phyloP scores from a whole-genome alignment of 2,797 vertebrate genomes.

The Pipistrellus pygmaeus region DNA sequence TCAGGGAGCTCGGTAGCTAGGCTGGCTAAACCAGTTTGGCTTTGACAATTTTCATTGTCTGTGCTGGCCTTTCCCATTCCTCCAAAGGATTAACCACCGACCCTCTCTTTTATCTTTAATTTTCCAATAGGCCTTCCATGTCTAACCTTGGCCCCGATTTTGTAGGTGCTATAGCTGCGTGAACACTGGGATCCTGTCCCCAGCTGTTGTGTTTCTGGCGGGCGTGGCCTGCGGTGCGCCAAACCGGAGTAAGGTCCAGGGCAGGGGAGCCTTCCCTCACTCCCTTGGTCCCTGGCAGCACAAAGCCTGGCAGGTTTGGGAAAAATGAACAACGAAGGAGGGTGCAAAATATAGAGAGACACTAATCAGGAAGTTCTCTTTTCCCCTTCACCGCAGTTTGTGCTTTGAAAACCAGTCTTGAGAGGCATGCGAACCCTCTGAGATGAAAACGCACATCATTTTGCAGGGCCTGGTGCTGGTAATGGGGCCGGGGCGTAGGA shows the following conservation, averaged over 20 bases:
- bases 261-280: not conserved
- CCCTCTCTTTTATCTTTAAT: not conserved
- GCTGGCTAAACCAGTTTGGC: not conserved
- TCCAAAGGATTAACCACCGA: not conserved
- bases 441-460: conserved; percentile 37
- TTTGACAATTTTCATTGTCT: conserved; percentile 31
- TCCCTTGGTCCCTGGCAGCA: not conserved
- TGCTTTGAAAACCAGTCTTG: conserved; percentile 46
- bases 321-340: conserved; percentile 23
- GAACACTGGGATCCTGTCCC: not conserved
- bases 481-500: not conserved
- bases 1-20: not conserved
- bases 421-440: not conserved
- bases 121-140: not conserved
- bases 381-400: conserved; percentile 1
- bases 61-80: not conserved
- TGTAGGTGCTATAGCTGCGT: not conserved
- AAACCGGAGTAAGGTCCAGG: not conserved
- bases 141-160: not conserved
- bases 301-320: not conserved
- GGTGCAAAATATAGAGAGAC: not conserved
- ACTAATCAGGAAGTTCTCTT: conserved; percentile 13
- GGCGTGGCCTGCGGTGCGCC: not conserved
- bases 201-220: not conserved
- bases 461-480: conserved; percentile 73